A percentile compares a stretch with the other conserved stretches of the same genome.
Conservation (phyloP, 2,888 invertebrate genomes). For the Catocala fraxini region DNA sequence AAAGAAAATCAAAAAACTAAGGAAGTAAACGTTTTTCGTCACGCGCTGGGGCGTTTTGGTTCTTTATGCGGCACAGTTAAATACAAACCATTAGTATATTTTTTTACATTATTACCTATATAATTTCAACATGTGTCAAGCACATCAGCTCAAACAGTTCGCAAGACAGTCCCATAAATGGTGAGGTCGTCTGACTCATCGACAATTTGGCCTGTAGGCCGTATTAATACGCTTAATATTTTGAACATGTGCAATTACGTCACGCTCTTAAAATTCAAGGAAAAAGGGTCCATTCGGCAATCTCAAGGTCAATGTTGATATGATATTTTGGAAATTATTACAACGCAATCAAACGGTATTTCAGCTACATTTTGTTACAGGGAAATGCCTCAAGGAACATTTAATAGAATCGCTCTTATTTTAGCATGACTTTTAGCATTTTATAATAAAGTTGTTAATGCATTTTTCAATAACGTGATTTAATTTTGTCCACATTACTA, state of each 20-base stretch:
- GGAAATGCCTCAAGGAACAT: too few species aligned
- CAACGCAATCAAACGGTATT: not conserved
- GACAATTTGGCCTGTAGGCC: slow-evolving; percentile 35
- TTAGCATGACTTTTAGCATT: too few species aligned
- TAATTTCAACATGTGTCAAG: not conserved
- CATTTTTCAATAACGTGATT: too few species aligned
- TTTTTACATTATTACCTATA: not conserved
- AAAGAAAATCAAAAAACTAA: not conserved
- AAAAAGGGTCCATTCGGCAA: slow-evolving; percentile 15
- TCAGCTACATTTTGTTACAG: not conserved
- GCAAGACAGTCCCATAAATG: slow-evolving; percentile 44
- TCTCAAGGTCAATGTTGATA: not conserved
- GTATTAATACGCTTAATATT: slow-evolving; percentile 1
- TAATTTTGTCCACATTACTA: too few species aligned
- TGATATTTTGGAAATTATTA: not conserved
- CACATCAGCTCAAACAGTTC: not conserved
- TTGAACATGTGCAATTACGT: slow-evolving; percentile 34
- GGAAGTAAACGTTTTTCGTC: not conserved
- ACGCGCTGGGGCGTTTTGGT: not conserved
- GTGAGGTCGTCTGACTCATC: slow-evolving; percentile 51
- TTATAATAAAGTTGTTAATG: too few species aligned
- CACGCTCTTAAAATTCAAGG: slow-evolving; percentile 46
- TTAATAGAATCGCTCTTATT: too few species aligned
- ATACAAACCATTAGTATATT: too few species aligned
- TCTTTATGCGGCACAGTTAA: too few species aligned